These are phyloP conservation scores for Agelas oroides DNA, from an alignment of 37 sponge, comb jelly and placozoan species.

Conservation along the genomic window DNA sequence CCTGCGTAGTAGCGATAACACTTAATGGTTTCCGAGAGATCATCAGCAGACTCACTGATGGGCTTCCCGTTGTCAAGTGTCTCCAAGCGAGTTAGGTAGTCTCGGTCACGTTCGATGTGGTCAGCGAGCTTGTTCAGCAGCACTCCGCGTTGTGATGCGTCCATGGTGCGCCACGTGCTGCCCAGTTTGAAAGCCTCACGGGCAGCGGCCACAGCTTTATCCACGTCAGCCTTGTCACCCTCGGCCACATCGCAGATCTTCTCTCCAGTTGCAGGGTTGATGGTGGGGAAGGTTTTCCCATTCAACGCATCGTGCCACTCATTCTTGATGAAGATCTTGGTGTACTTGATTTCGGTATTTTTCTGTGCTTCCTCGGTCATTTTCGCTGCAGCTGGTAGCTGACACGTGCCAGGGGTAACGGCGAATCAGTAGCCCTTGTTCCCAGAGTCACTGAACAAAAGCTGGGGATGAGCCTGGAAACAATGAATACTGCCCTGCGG, in stretches of 20 bases:
- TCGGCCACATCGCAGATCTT: slow-evolving; percentile 95
- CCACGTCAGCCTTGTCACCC: slow-evolving; percentile 98
- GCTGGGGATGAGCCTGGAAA: too few relatives aligned
- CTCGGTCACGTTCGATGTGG: slow-evolving; percentile 89
- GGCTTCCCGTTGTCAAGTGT: slow-evolving; percentile 98
- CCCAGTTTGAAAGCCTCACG: slow-evolving; percentile 89
- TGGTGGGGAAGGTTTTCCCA: slow-evolving; percentile 91
- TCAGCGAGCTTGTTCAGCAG: slow-evolving; percentile 92
- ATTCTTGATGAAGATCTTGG: slow-evolving; percentile 98
- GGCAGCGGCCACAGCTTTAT: slow-evolving; percentile 95
- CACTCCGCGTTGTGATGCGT: slow-evolving; percentile 91
- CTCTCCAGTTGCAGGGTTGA: slow-evolving; percentile 95
- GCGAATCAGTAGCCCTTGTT: too few relatives aligned
- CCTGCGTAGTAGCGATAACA: slow-evolving; percentile 95
- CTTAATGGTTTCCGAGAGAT: slow-evolving; percentile 67
- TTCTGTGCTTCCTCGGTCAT: slow-evolving; percentile 59
- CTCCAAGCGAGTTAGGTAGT: slow-evolving; percentile 91
- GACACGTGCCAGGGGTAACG: too few relatives aligned
- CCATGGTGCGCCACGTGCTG: slow-evolving; percentile 94
- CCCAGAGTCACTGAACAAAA: too few relatives aligned
- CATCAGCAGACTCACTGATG: slow-evolving; percentile 55
- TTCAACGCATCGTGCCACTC: slow-evolving; percentile 89
- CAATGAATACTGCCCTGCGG: too few relatives aligned
- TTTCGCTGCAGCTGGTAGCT: too few relatives aligned
- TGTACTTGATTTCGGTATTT: slow-evolving; percentile 78